Evolutionary conservation across 2,113 vertebrate genomes (phyloP).

Genomic region (Phodopus roborovskii): DNA sequence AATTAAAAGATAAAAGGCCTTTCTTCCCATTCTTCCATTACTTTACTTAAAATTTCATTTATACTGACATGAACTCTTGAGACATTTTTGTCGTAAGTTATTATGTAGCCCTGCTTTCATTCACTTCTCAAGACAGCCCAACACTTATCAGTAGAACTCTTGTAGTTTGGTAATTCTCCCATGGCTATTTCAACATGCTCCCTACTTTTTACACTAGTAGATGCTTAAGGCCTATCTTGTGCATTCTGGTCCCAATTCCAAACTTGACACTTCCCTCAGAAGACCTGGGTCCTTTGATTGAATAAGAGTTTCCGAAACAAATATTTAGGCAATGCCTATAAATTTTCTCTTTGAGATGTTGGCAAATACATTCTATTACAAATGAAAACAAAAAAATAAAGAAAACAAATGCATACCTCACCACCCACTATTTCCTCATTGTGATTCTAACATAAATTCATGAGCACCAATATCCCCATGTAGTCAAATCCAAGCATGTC

Average conservation of each 20-base stretch:
- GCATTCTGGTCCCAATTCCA: neutral
- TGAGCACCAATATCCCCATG: neutral
- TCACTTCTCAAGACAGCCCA: neutral
- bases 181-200: neutral
- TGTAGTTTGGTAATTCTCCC: neutral
- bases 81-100: neutral
- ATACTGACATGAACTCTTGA: neutral
- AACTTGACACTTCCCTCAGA: neutral
- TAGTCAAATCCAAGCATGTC: neutral
- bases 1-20: neutral
- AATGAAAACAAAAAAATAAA: neutral
- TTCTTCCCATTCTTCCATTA: neutral
- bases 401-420: neutral
- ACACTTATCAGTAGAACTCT: neutral
- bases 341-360: neutral
- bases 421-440: neutral
- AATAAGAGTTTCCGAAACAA: neutral
- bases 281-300: neutral
- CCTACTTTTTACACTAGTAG: neutral
- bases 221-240: neutral
- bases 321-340: neutral
- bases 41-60: neutral
- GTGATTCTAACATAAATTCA: neutral
- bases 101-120: neutral
- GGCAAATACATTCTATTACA: neutral